Evolutionary conservation across 2,797 vertebrate genomes (phyloP).

Genomic region (Morelia viridis): DNA sequence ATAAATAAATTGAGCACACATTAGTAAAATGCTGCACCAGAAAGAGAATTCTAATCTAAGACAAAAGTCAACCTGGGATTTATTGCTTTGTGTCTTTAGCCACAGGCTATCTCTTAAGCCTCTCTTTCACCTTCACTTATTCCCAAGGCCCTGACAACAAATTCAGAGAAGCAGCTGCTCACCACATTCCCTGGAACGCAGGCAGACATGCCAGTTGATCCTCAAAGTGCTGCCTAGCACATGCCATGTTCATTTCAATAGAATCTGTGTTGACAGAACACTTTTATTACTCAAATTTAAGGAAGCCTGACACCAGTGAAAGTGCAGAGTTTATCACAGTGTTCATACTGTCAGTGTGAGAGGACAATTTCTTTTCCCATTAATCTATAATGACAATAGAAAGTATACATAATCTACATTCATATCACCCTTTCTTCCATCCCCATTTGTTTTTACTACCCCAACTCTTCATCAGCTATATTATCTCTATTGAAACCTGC

Average conservation of each 20-base stretch:
- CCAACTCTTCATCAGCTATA: not conserved
- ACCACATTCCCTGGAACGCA: conserved; percentile 47
- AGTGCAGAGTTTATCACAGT: not conserved
- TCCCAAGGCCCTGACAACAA: conserved; percentile 46
- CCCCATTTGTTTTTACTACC: not conserved
- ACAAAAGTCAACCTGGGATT: conserved; percentile 48
- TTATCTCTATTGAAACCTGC: not conserved
- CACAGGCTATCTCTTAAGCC: conserved; percentile 49
- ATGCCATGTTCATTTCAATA: not conserved
- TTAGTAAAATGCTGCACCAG: not conserved
- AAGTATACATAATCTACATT: not conserved
- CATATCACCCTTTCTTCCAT: not conserved
- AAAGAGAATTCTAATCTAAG: conserved; percentile 19
- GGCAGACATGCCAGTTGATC: conserved; percentile 5
- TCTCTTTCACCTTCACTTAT: conserved; percentile 41
- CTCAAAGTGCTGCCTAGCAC: not conserved
- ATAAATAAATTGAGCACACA: not conserved
- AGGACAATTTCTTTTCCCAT: conserved; percentile 1
- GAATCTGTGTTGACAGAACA: not conserved
- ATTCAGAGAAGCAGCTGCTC: conserved; percentile 48
- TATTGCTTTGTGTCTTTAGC: conserved; percentile 42
- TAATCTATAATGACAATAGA: not conserved
- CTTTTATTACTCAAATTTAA: not conserved
- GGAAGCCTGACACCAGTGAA: not conserved
- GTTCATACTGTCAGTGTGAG: not conserved